Evolutionary conservation across 2,797 vertebrate genomes (phyloP).

Genomic region (Platalea minor): DNA sequence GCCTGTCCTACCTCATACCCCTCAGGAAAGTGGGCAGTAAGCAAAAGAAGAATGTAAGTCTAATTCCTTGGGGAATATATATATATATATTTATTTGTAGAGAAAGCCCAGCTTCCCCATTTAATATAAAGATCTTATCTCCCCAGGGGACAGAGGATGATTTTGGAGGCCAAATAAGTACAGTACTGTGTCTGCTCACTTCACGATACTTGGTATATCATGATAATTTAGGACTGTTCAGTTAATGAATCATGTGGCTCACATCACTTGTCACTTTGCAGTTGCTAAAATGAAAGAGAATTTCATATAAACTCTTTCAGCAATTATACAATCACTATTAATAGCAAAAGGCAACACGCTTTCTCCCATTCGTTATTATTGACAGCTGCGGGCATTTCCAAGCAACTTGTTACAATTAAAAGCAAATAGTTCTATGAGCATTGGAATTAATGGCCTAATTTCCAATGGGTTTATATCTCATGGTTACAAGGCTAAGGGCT

Average conservation of each 20-base stretch:
- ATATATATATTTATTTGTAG: too few relatives aligned
- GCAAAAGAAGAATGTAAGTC: not conserved
- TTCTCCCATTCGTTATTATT: constrained; percentile 16
- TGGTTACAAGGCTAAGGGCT: not conserved
- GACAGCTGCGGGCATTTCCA: constrained; percentile 5
- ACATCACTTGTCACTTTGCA: constrained; percentile 15
- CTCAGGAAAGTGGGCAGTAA: not conserved
- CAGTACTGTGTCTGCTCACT: not conserved
- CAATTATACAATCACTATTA: not conserved
- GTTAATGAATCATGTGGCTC: constrained; percentile 16
- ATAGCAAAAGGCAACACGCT: not conserved
- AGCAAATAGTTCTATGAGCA: not conserved
- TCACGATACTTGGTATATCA: not conserved
- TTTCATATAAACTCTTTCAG: constrained; percentile 8
- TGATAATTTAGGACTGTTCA: constrained; percentile 8
- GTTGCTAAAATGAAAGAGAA: constrained; percentile 36
- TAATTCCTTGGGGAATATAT: not conserved
- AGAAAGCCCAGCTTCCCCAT: too few relatives aligned
- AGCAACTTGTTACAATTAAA: constrained; percentile 34
- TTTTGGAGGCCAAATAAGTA: not conserved
- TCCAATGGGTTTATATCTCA: not conserved
- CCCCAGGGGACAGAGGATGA: not conserved
- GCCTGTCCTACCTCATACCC: not conserved
- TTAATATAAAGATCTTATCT: not conserved
- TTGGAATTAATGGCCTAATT: not conserved